Base-by-base conservation (phyloP, 2,113 vertebrate genomes). In the Galemys pyrenaicus region DNA sequence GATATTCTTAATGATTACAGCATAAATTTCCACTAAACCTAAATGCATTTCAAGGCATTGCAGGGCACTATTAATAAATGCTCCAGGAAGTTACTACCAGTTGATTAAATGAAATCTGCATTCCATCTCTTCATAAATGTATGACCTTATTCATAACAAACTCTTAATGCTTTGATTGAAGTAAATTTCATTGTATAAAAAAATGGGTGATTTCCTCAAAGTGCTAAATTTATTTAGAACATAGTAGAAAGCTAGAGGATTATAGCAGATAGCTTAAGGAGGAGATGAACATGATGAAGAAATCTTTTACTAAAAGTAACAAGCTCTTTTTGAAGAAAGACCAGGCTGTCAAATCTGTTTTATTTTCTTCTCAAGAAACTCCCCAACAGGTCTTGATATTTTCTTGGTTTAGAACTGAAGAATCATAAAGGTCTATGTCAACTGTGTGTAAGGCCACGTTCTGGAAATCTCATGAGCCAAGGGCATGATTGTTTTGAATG, bases 361-460 rank as follows among this genome's bases (percentile, higher is more conserved):
- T 84, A 58, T 91, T 80, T 87, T 91, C 35, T 75, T 74, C 62
- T 96, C 49, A 51, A 64, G 49, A 78, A 67, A 51, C 35, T 49
- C 85, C 77, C 39, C 30, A 54, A 30, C 88, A 94, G 60, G 93
- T 6, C 56, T 92, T 90, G 77, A 83, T 88, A 91, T 82, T 90
- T 91, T 83, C 67, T 68, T 82, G 65, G 54, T 81, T 96, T 71
- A 78, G 78, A 94, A 90, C 74, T 70, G 7, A 35, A 95, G 81
- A 68, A 89, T 82, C 15, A 2, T 54, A 54, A 17, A 91, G 56
- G 39, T 71, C 85, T 87, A 32, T 11, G 49, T 85, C 83, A 94
- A 10, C 39, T 92, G 15, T 56, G 5, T 35, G 9, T 75, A 65
- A 95, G 56, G 56, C 24, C 10, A 32, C 77, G 60, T 41, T 67